These are phyloP conservation scores for Elgonia sp. DNA, from an alignment of 2,888 invertebrate species.

Conservation along the genomic window DNA sequence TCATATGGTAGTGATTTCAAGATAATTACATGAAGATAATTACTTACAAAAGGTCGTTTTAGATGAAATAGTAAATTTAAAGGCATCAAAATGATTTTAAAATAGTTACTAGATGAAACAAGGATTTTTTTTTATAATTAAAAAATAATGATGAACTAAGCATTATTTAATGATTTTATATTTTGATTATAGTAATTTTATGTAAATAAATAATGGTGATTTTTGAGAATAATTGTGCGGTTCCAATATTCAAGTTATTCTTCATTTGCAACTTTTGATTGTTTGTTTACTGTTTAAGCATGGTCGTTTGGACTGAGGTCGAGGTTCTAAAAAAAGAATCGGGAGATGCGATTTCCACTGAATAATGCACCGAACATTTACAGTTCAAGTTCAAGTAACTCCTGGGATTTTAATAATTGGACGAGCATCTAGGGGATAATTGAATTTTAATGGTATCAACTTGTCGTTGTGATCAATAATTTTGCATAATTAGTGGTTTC, in stretches of 20 bases:
- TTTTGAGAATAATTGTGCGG: too few species aligned
- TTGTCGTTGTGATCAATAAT: constrained; percentile 12
- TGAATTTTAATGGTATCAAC: constrained; percentile 42
- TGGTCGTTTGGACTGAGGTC: background rate
- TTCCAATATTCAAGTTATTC: background rate
- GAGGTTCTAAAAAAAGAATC: background rate
- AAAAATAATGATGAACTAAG: too few species aligned
- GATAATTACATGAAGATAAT: too few species aligned
- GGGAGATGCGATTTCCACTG: background rate
- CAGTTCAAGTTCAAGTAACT: constrained; percentile 58
- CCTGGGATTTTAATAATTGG: constrained; percentile 36
- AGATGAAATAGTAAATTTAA: too few species aligned
- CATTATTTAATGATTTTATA: too few species aligned
- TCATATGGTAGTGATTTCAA: too few species aligned
- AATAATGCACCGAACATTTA: constrained; percentile 26
- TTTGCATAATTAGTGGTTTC: constrained; percentile 8
- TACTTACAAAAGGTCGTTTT: too few species aligned
- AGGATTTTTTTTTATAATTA: too few species aligned
- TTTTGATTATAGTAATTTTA: too few species aligned
- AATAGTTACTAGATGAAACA: too few species aligned
- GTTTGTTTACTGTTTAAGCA: background rate
- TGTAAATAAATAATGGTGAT: too few species aligned
- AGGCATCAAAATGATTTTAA: too few species aligned
- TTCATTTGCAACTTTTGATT: background rate
- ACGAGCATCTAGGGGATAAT: constrained; percentile 15